A percentile compares a stretch with the other conserved stretches of the same genome.
Conservation (phyloP, 2,888 invertebrate genomes). For the Bombylius major region DNA sequence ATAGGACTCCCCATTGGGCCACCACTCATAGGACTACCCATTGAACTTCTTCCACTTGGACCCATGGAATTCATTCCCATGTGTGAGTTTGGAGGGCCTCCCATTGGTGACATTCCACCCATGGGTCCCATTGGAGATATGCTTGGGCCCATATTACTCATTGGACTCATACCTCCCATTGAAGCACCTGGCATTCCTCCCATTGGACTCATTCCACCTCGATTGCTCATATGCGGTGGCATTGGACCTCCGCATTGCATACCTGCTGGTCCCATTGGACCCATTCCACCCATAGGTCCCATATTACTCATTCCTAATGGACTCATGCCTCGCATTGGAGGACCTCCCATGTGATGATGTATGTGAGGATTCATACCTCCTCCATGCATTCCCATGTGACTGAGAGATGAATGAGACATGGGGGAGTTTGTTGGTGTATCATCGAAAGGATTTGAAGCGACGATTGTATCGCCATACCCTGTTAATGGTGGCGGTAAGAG, state of each 20-base stretch:
- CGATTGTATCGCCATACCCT: slow-evolving; percentile 86
- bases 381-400: slow-evolving; percentile 23
- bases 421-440: slow-evolving; percentile 47
- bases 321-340: slow-evolving; percentile 44
- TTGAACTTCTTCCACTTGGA: slow-evolving; percentile 42
- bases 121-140: slow-evolving; percentile 57
- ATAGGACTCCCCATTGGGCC: slow-evolving; percentile 47
- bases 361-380: slow-evolving; percentile 27
- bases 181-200: slow-evolving; percentile 44
- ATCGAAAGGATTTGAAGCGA: slow-evolving; percentile 91
- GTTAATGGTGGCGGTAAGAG: slow-evolving; percentile 66
- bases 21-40: slow-evolving; percentile 60
- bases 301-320: slow-evolving; percentile 39
- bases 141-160: slow-evolving; percentile 40
- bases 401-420: slow-evolving; percentile 38
- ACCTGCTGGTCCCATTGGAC: slow-evolving; percentile 37
- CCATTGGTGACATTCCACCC: slow-evolving; percentile 57
- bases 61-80: slow-evolving; percentile 53
- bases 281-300: slow-evolving; percentile 46
- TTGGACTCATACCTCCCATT: slow-evolving; percentile 38
- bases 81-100: slow-evolving; percentile 45
- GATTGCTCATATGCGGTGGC: slow-evolving; percentile 27
- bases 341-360: slow-evolving; percentile 33
- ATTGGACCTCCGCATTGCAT: slow-evolving; percentile 13
- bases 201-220: slow-evolving; percentile 35